Percentiles rank a stretch among this genome's conserved stretches.
Evolutionary conservation across 2,888 invertebrate species (phyloP).

Genomic region (Phania funesta): DNA sequence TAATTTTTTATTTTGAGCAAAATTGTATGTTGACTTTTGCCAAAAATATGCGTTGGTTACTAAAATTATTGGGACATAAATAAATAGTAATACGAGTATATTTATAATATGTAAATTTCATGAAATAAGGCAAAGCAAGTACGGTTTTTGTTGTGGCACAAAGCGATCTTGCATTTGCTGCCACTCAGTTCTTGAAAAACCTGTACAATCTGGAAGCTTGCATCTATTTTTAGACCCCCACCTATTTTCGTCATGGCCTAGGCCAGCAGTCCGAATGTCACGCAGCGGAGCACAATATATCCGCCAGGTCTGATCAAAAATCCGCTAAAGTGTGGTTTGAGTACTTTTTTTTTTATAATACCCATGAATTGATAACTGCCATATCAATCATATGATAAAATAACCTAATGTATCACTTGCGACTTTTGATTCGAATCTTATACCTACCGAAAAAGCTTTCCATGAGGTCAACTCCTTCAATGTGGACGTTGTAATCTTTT

Average conservation of each 20-base stretch:
- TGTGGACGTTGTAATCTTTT: slow-evolving; percentile 14
- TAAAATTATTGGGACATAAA: too few species aligned
- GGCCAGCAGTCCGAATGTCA: background rate
- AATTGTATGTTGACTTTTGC: too few species aligned
- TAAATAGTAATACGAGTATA: too few species aligned
- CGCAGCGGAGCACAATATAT: too few species aligned
- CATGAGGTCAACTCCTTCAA: background rate
- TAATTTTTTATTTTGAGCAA: too few species aligned
- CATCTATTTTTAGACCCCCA: slow-evolving; percentile 1
- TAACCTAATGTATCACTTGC: slow-evolving; percentile 2
- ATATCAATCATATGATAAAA: background rate
- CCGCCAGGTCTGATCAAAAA: too few species aligned
- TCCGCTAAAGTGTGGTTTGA: too few species aligned
- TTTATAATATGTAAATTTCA: too few species aligned
- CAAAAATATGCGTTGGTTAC: too few species aligned
- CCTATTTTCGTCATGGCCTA: background rate
- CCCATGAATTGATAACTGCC: background rate
- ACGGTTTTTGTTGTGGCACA: too few species aligned
- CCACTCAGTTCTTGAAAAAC: background rate
- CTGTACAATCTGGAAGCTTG: background rate
- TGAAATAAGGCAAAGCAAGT: too few species aligned
- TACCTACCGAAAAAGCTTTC: background rate
- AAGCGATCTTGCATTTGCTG: slow-evolving; percentile 1
- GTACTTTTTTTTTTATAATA: background rate
- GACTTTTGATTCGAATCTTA: background rate